Base-by-base conservation (phyloP, 2,888 invertebrate species). In the Xestia c-nigrum region DNA sequence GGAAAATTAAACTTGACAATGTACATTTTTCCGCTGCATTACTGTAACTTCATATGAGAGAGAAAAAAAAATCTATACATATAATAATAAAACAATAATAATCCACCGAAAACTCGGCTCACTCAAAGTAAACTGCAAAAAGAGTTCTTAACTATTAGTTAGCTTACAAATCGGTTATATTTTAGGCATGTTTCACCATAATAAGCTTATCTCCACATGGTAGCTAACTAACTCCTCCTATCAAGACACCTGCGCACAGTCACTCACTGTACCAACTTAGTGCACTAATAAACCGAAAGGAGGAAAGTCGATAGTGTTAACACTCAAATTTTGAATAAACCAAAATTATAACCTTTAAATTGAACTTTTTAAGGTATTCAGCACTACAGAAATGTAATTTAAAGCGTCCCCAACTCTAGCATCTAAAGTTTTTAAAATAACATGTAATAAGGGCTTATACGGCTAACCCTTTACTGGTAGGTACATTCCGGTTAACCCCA, bases 1-100 rank as follows among this genome's bases (percentile, higher is more conserved):
- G 61, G 50, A 66, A 81, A 85, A 65, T 81, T 75, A 70, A 71
- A 74, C 81, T 65, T 85, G 55, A 72, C 71, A 80, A 84, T 59
- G 57, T 61, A 71, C 46, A 71, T 73, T 74, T 74, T 74, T 80
- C 38, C 19, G 24, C n/a, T 64, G 52, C 16, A 63, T 52, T 38
- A n/a, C 5, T 71, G 43, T 24, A 68, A 31, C 5, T 61, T 19
- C 31, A 31, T 31, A 31, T 31, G n/a, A 46, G n/a, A 47, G 64
- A n/a, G n/a, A 40, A 10, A 5, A 16, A 38, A 7, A 24, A 7
- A 21, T 5, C 14, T 38, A 24, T 24, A 24, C 12, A 24, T 38
- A 38, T n/a, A n/a, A n/a, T n/a, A n/a, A n/a, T n/a, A n/a, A n/a
- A n/a, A 21, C 24, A 40, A 16, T 16, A 59, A 59, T 74, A 31